Evolutionary conservation across 2,113 vertebrate species (phyloP), one percentile per base, ranked within the genome.

Genomic region (Oplegnathus fasciatus): DNA sequence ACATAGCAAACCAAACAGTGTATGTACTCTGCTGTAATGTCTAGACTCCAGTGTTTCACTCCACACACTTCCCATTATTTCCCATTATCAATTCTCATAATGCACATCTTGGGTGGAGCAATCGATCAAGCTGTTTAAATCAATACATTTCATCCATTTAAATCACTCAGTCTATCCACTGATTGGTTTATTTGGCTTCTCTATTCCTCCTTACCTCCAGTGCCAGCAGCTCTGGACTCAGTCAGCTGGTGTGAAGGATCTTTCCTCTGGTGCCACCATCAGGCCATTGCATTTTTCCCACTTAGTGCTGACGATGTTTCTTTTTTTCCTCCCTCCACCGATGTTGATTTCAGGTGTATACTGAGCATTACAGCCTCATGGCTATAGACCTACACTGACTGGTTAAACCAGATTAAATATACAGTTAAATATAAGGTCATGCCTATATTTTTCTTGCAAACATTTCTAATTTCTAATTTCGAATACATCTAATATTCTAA

Each of bases 91-190:
- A 0, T 58, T 71, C 34, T 69, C 60, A 78, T 91, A 75, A 85
- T 81, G 54, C 62, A 84, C 64, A 67, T 73, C 26, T 61, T 86
- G 67, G 34, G 7, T 61, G 69, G 72, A 70, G 34, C 9, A 30
- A 76, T 84, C n/a, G 7, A 82, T 77, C 26, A 75, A 57, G 15
- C 64, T 83, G 79, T 75, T 83, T 73, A 85, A 87, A 83, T 52
- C 37, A 46, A 88, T 88, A 70, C 6, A 42, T 61, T 54, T 67
- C 30, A 15, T 81, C 62, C 37, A 55, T 84, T 82, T 77, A 61
- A 74, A 75, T 66, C 40, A 54, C 32, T 74, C 58, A n/a, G 26
- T 74, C 14, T 13, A 68, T 78, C 34, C 37, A 18, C 18, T 58
- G 13, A 61, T 58, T 18, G 14, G 50, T 18, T 28, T 64, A 8